Evolutionary conservation across 2,888 invertebrate genomes (phyloP).

Genomic region (Hydrotaea diabolus): DNA sequence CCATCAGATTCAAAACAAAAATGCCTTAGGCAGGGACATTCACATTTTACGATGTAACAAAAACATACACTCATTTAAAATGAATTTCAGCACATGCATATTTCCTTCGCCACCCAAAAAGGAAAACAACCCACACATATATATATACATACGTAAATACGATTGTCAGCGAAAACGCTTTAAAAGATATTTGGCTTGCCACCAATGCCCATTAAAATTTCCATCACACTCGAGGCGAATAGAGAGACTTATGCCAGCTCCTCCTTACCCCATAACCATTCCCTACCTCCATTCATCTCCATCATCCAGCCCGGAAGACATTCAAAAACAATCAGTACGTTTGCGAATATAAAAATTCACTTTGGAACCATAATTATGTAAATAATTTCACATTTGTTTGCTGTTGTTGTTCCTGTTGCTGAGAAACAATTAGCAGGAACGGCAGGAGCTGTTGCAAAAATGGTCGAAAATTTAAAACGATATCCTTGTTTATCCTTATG

Average conservation of each 20-base stretch:
- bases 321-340: constrained; percentile 9
- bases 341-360: not conserved
- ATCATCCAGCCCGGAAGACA: not conserved
- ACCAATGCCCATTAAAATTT: constrained; percentile 3
- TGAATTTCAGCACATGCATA: too few species aligned
- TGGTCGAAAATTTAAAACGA: constrained; percentile 1
- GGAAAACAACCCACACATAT: too few species aligned
- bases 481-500: constrained; percentile 12
- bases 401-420: too few species aligned
- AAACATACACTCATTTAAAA: too few species aligned
- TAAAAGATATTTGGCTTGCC: not conserved
- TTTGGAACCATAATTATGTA: constrained; percentile 8
- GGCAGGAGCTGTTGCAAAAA: not conserved
- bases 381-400: constrained; percentile 17
- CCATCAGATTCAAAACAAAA: not conserved
- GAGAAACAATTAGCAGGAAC: not conserved
- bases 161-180: not conserved
- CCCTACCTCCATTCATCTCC: not conserved
- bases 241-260: not conserved
- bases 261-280: not conserved
- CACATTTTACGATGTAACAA: too few species aligned
- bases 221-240: not conserved
- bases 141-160: too few species aligned
- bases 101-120: too few species aligned
- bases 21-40: too few species aligned